A percentile compares a stretch with the other conserved stretches of the same genome.
phyloP scores from a whole-genome alignment of 1,140 invertebrate genomes.

The Scaptomyza montana region DNA sequence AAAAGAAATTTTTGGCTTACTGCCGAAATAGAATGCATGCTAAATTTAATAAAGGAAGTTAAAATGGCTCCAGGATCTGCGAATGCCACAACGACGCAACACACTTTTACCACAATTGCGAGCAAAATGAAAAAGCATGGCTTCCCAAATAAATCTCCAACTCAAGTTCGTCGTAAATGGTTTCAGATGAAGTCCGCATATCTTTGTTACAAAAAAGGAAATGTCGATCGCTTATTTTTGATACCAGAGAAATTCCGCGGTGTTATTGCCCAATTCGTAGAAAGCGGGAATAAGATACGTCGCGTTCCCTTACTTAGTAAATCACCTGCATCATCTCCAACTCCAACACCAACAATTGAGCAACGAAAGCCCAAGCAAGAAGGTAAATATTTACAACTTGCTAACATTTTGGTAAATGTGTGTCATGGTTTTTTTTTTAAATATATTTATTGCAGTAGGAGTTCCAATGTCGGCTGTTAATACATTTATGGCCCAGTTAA shows the following conservation, averaged over 20 bases:
- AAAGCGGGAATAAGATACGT: slow-evolving; percentile 55
- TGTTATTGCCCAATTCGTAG: slow-evolving; percentile 74
- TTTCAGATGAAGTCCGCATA: slow-evolving; percentile 81
- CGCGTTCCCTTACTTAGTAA: neutral
- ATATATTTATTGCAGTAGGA: slow-evolving; percentile 3
- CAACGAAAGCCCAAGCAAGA: slow-evolving; percentile 18
- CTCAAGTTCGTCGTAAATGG: slow-evolving; percentile 75
- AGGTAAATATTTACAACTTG: slow-evolving; percentile 12
- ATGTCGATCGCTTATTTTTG: slow-evolving; percentile 63
- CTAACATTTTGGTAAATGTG: neutral
- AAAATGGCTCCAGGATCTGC: slow-evolving; percentile 51
- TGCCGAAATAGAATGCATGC: slow-evolving; percentile 76
- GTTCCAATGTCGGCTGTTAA: slow-evolving; percentile 30
- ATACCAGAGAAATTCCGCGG: slow-evolving; percentile 70
- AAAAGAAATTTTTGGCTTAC: slow-evolving; percentile 78
- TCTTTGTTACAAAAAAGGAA: slow-evolving; percentile 75
- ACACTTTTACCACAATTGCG: slow-evolving; percentile 72
- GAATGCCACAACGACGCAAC: slow-evolving; percentile 65
- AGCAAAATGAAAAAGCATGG: slow-evolving; percentile 72
- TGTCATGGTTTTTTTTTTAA: neutral
- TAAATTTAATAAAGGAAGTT: slow-evolving; percentile 64
- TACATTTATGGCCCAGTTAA: slow-evolving; percentile 53
- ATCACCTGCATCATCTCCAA: neutral
- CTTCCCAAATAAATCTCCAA: slow-evolving; percentile 74
- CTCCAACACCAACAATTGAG: neutral